Conservation (phyloP, 2,797 vertebrate species). For the Anabas testudineus region DNA sequence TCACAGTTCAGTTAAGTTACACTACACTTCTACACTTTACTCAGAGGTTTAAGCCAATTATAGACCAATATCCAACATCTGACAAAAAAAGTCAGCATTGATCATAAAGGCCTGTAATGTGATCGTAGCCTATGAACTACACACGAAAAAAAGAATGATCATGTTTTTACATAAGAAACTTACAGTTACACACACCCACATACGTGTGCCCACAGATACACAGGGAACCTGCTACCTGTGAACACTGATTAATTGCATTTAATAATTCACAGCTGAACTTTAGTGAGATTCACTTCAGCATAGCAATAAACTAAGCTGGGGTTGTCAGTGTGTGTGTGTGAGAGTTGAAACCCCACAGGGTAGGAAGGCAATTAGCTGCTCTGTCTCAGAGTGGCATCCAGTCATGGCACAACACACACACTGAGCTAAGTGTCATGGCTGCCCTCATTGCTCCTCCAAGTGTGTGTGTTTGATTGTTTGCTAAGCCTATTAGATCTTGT, state of each 20-base stretch:
- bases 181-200: not conserved
- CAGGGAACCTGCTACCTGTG: constrained; percentile 55
- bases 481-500: constrained; percentile 7
- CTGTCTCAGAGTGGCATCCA: constrained; percentile 68
- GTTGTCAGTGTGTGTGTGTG: too few relatives aligned
- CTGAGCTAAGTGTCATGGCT: not conserved
- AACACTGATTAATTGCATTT: constrained; percentile 83
- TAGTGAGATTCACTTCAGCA: constrained; percentile 75
- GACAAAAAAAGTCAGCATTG: too few relatives aligned
- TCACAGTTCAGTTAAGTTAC: too few relatives aligned
- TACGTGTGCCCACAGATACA: constrained; percentile 40
- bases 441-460: not conserved
- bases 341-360: constrained; percentile 74
- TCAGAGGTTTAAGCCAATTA: too few relatives aligned
- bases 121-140: too few relatives aligned
- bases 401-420: constrained; percentile 38
- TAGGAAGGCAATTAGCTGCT: constrained; percentile 82
- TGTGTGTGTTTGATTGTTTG: constrained; percentile 8
- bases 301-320: constrained; percentile 43
- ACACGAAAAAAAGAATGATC: not conserved
- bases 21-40: too few relatives aligned
- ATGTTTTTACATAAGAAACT: not conserved
- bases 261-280: constrained; percentile 89
- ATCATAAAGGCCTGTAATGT: too few relatives aligned
- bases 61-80: too few relatives aligned